Evolutionary conservation across 1,140 invertebrate genomes (phyloP).

Genomic region (Steinernema feltiae): DNA sequence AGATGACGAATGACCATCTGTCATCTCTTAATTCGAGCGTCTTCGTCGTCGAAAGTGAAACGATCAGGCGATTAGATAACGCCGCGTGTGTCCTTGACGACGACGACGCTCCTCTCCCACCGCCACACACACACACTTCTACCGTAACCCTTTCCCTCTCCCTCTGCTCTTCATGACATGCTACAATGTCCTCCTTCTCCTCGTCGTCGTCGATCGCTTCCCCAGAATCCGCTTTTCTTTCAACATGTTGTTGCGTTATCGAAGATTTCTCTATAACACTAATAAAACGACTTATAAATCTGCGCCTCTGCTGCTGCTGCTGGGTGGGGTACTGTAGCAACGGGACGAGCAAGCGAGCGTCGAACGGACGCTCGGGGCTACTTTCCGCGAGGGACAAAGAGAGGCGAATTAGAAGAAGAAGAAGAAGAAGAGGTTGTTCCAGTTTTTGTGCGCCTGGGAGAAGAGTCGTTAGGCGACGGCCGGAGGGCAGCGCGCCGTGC

Average conservation of each 20-base stretch:
- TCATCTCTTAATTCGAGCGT: conserved; percentile 9
- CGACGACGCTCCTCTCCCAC: background rate
- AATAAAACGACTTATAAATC: background rate
- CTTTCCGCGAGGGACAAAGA: no score
- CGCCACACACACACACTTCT: background rate
- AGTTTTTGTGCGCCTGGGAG: conserved; percentile 13
- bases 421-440: background rate
- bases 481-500: background rate
- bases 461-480: background rate
- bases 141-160: background rate
- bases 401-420: no score
- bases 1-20: conserved; percentile 9
- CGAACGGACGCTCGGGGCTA: no score
- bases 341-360: no score
- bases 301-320: no score
- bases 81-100: background rate
- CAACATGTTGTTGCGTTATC: background rate
- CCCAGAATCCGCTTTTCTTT: no score
- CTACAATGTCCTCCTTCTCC: background rate
- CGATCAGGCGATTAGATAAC: background rate
- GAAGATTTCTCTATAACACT: background rate
- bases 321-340: no score
- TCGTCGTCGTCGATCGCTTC: background rate
- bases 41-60: conserved; percentile 5
- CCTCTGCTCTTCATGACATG: background rate